These are phyloP conservation scores for Anoplius nigerrimus DNA, from an alignment of 2,888 invertebrate species.

Conservation along the genomic window DNA sequence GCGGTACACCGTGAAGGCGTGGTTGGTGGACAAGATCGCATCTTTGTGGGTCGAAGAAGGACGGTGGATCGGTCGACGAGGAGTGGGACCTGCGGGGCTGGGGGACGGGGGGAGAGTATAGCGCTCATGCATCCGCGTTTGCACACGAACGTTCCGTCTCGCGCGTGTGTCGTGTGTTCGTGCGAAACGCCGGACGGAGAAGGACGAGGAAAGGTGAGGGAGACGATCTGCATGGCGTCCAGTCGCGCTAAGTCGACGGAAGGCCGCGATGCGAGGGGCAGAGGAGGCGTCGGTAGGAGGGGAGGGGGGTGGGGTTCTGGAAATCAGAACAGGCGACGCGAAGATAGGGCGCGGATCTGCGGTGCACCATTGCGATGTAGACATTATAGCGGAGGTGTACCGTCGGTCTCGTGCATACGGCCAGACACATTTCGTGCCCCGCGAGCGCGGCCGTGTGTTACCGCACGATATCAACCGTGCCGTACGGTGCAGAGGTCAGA, in stretches of 20 bases:
- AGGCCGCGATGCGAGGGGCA: constrained; percentile 8
- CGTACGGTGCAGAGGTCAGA: constrained; percentile 70
- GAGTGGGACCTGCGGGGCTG: constrained; percentile 3
- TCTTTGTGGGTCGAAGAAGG: constrained; percentile 58
- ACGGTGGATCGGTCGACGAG: constrained; percentile 35
- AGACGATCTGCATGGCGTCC: not conserved
- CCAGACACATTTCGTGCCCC: constrained; percentile 39
- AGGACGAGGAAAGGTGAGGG: not conserved
- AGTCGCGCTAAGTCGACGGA: not conserved
- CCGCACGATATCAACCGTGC: constrained; percentile 51
- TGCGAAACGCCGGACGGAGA: not conserved
- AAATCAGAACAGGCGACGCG: constrained; percentile 51
- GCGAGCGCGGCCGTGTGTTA: constrained; percentile 26
- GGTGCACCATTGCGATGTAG: constrained; percentile 53
- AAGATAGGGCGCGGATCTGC: constrained; percentile 23
- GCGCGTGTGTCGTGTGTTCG: not conserved
- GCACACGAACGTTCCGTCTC: no score
- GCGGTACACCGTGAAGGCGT: constrained; percentile 56
- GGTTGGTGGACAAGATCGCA: constrained; percentile 65
- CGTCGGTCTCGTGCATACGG: constrained; percentile 46
- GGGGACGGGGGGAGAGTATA: constrained; percentile 16
- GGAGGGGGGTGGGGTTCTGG: constrained; percentile 46
- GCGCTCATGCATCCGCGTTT: no score
- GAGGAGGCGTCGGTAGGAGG: not conserved
- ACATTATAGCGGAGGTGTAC: constrained; percentile 51